These are phyloP conservation scores for Melitaea cinxia DNA, from an alignment of 1,140 invertebrate genomes.

Conservation along the genomic window DNA sequence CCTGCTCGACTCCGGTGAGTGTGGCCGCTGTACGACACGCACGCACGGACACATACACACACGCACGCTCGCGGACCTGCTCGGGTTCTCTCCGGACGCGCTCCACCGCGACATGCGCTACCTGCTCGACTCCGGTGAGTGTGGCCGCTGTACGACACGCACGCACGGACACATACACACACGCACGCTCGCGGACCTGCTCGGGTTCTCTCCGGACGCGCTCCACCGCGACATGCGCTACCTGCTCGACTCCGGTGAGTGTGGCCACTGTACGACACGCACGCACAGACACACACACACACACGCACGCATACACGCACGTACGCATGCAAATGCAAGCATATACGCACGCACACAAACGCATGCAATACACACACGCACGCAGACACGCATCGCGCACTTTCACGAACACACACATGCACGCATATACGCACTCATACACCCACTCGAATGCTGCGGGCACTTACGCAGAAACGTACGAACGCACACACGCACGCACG, in stretches of 20 bases:
- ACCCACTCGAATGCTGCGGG: conserved; percentile 89
- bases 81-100: conserved; percentile 84
- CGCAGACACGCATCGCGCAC: conserved; percentile 82
- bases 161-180: no score
- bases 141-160: neutral
- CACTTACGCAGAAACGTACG: no score
- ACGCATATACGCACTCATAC: conserved; percentile 37
- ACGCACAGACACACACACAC: no score
- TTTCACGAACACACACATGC: neutral
- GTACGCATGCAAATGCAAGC: conserved; percentile 92
- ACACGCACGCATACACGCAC: conserved; percentile 83
- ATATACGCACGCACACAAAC: conserved; percentile 52
- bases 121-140: conserved; percentile 88
- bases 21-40: neutral
- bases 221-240: conserved; percentile 79
- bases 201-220: conserved; percentile 84
- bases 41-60: no score
- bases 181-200: conserved; percentile 92
- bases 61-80: conserved; percentile 92
- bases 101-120: conserved; percentile 79
- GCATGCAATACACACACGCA: conserved; percentile 89
- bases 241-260: conserved; percentile 88
- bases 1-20: conserved; percentile 88
- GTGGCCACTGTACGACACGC: neutral
- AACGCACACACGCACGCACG: no score